Evolutionary conservation across 2,888 invertebrate species (phyloP), one percentile per base, ranked within the genome.

Genomic region (Lamellibrachia satsuma): DNA sequence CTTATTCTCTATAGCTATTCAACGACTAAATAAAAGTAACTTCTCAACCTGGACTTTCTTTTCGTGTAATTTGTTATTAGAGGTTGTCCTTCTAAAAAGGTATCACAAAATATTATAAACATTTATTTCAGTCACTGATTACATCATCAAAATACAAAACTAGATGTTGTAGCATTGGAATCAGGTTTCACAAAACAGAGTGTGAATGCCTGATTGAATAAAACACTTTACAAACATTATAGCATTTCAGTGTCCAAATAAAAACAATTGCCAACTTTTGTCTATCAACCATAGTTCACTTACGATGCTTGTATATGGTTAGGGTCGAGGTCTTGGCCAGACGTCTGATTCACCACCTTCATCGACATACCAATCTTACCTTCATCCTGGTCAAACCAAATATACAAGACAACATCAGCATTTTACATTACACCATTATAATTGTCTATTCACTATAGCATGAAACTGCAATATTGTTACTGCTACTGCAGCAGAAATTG

Each of bases 311-410:
- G 95, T n/a, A 96, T 94, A 94, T 96, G 95, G 92, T 95, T 95
- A 2, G 95, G 95, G 93, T 96, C 96, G 39, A 95, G 93, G 93
- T 96, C 96, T 93, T 95, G 91, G 2, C 96, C 96, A 91, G 95
- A 95, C 1, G 95, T 95, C 93, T 96, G 96, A 92, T 95, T 96
- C 8, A 96, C 96, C 91, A 94, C 94, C 93, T 96, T 96, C 96
- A 96, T 96, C 7, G 96, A 96, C 90, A 96, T 93, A 11, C 95
- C 95, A 92, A 96, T 95, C 93, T 96, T 96, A 7, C 94, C 94
- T 57, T 94, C 94, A 90, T 95, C 95, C 57, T 94, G 94, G 94
- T 94, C 75, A 94, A 95, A 93, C 60, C 15, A 93, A 52, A 60
- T 60, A 52, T 75, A 39, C 52, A n/a, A 51, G 22, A 39, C 8